A percentile compares a stretch with the other conserved stretches of the same genome.
Evolutionary conservation across 2,113 vertebrate species (phyloP).

Genomic region (Synchiropus splendidus): DNA sequence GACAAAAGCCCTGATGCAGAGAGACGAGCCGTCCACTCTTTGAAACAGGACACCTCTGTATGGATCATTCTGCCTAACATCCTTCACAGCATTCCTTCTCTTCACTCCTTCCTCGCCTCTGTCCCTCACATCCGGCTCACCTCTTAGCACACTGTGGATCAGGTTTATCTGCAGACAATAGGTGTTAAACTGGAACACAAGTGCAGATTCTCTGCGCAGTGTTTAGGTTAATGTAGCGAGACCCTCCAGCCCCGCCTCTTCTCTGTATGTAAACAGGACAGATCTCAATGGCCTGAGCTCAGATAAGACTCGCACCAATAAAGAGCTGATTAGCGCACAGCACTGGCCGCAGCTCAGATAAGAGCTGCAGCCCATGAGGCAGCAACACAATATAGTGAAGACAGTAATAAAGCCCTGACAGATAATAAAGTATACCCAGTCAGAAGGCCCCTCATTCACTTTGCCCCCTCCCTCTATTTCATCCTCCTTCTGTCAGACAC

Average conservation of each 20-base stretch:
- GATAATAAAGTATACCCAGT: conserved; percentile 25
- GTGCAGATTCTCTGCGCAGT: conserved; percentile 13
- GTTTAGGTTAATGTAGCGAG: neutral
- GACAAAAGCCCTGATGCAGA: conserved; percentile 41
- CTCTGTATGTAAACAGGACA: conserved; percentile 46
- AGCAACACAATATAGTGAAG: conserved; percentile 19
- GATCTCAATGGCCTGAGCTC: neutral
- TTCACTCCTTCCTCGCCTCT: too few relatives aligned
- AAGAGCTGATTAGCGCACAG: conserved; percentile 43
- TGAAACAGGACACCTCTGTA: conserved; percentile 45
- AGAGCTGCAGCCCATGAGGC: conserved; percentile 15
- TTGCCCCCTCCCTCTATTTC: conserved; percentile 18
- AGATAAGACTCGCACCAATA: conserved; percentile 39
- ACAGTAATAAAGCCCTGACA: conserved; percentile 35
- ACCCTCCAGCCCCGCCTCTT: conserved; percentile 3
- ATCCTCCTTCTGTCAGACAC: conserved; percentile 43
- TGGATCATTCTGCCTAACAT: conserved; percentile 17
- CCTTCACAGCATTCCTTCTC: conserved; percentile 3
- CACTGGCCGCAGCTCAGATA: conserved; percentile 31
- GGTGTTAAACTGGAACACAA: conserved; percentile 18
- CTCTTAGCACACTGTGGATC: conserved; percentile 9
- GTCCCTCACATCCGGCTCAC: conserved; percentile 1
- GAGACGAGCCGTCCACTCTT: conserved; percentile 22
- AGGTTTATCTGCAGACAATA: conserved; percentile 10
- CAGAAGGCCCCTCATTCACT: conserved; percentile 21